Base-by-base conservation (phyloP, 2,888 invertebrate species). In the Parnassius glacialis region DNA sequence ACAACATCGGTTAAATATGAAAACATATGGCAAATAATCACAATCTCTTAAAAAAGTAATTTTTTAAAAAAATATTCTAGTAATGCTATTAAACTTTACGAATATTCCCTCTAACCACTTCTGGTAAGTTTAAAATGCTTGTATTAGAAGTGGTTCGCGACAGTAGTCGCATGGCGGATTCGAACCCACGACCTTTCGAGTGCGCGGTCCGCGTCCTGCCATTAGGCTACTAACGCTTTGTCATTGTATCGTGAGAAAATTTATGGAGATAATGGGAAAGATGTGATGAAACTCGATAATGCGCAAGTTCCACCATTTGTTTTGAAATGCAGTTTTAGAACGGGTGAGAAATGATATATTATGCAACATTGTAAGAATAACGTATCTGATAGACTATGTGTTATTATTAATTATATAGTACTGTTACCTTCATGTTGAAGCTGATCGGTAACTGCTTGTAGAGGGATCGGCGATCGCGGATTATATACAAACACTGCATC, bases 381-480 rank as follows among this genome's bases (percentile, higher is more conserved):
- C 34, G 34, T 34, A 34, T 34, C 34, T 34, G 34, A 34, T 34
- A 34, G 34, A 34, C 3, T 34, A 34, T 34, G 5, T 34, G 34
- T 34, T 34, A 44, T 47, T 56, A 41, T 34, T 9, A 47, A 47
- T 34, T 45, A 11, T 25, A 50, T 58, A n/a, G 12, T 59, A 55
- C 42, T 68, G 76, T 80, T 89, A 90, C 90, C 90, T 90, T 90
- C 90, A 90, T 90, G 83, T 68, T 85, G 89, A 83, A 83, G 88
- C 86, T 84, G 80, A 80, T 77, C 76, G 84, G 78, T 83, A 78
- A 86, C 81, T 90, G 90, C 84, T 79, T 87, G 84, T 70, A 80
- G 79, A 78, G 81, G 79, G 79, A 73, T 80, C 77, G 79, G 74
- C 73, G 77, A 73, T 75, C 77, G 75, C 76, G 80, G 80, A 78